These are phyloP conservation scores for Brachypodius melanocephalos DNA, from an alignment of 2,113 vertebrate species.

Conservation along the genomic window DNA sequence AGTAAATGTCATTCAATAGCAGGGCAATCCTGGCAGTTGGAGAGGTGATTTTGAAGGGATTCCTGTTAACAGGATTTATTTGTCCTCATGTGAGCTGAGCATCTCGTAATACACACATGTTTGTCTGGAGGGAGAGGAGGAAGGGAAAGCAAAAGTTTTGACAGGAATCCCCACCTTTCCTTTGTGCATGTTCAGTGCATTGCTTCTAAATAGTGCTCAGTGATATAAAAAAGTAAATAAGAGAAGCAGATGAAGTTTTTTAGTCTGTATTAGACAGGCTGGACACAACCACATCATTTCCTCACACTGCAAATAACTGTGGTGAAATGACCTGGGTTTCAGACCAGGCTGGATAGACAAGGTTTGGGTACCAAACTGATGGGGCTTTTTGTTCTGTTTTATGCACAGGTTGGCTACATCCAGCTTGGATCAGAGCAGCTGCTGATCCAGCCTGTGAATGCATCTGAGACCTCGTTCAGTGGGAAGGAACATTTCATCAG, in stretches of 20 bases:
- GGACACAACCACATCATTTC: not conserved
- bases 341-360: not conserved
- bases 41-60: not conserved
- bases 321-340: not conserved
- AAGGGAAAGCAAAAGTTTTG: not conserved
- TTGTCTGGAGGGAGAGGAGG: not conserved
- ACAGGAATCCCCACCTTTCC: not conserved
- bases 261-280: not conserved
- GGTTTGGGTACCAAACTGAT: not conserved
- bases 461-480: slow-evolving; percentile 72
- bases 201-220: not conserved
- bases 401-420: slow-evolving; percentile 85
- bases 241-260: not conserved
- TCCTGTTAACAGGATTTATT: not conserved
- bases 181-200: not conserved
- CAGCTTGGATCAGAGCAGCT: slow-evolving; percentile 83
- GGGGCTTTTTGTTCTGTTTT: not conserved
- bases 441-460: slow-evolving; percentile 83
- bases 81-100: not conserved
- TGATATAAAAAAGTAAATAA: not conserved
- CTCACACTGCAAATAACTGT: not conserved
- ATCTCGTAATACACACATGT: fast-evolving
- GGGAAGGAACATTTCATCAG: slow-evolving; percentile 82
- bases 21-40: not conserved
- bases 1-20: not conserved